These are phyloP conservation scores for Uloborus diversus DNA, from an alignment of 1,140 invertebrate species.

Conservation along the genomic window DNA sequence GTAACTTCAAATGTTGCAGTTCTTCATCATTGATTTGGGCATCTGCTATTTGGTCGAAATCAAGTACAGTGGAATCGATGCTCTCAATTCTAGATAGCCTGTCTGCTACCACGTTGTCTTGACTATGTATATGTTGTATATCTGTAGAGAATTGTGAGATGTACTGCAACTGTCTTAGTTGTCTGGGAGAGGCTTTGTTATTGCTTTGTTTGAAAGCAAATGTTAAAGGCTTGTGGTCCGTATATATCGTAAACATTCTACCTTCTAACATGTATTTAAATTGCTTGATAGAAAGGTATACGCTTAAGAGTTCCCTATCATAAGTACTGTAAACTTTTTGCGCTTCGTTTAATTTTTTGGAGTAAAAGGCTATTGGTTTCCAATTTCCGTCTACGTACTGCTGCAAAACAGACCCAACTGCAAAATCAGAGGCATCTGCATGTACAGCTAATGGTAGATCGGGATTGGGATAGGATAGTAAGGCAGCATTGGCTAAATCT, in stretches of 20 bases:
- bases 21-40: not conserved
- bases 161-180: not conserved
- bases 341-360: slow-evolving; percentile 37
- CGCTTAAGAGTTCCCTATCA: not conserved
- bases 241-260: not conserved
- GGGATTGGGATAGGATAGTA: slow-evolving; percentile 29
- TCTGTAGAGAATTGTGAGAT: not conserved
- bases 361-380: slow-evolving; percentile 56
- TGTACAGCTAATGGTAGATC: slow-evolving; percentile 26
- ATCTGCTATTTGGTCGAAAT: not conserved
- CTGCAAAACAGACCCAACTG: slow-evolving; percentile 33
- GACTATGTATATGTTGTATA: not conserved
- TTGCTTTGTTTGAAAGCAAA: not conserved
- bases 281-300: not conserved
- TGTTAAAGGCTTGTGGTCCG: slow-evolving; percentile 2
- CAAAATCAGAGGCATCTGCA: slow-evolving; percentile 55
- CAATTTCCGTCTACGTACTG: not conserved
- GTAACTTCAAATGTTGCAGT: not conserved
- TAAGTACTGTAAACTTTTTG: slow-evolving; percentile 24
- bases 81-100: not conserved
- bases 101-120: not conserved
- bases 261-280: not conserved
- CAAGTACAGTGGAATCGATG: not conserved
- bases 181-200: not conserved
- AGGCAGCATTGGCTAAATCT: not conserved